A percentile compares a stretch with the other conserved stretches of the same genome.
These are phyloP conservation scores for Hymenochirus boettgeri DNA, from an alignment of 2,113 vertebrate genomes.

Conservation along the genomic window DNA sequence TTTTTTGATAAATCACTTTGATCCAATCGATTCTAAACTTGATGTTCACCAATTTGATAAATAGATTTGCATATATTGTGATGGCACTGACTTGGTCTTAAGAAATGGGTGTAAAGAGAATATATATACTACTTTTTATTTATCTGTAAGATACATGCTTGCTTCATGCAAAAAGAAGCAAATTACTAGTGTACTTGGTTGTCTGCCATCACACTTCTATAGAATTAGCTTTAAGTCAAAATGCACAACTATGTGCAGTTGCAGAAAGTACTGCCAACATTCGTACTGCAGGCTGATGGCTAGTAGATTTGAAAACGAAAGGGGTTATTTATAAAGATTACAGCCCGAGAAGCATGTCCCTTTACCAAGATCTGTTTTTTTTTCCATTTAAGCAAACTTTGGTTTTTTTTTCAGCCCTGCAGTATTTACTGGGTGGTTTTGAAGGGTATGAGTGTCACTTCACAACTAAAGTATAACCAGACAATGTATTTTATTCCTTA, in stretches of 20 bases:
- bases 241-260: conserved; percentile 72
- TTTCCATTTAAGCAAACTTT: conserved; percentile 52
- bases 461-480: neutral
- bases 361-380: conserved; percentile 65
- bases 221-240: conserved; percentile 79
- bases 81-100: conserved; percentile 44
- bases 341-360: conserved; percentile 76
- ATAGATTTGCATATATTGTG: conserved; percentile 45
- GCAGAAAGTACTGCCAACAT: conserved; percentile 62
- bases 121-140: conserved; percentile 60
- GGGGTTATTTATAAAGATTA: conserved; percentile 77
- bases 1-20: too few species aligned
- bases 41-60: too few species aligned
- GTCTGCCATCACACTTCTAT: conserved; percentile 69
- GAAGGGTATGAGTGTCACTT: conserved; percentile 65
- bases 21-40: too few species aligned
- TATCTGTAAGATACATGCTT: conserved; percentile 51
- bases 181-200: conserved; percentile 57
- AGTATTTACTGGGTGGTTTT: conserved; percentile 67
- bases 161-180: conserved; percentile 58
- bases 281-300: conserved; percentile 63
- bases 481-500: too few species aligned
- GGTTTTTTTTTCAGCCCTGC: too few species aligned
- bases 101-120: conserved; percentile 55
- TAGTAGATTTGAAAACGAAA: conserved; percentile 75